Conservation (phyloP, 2,888 invertebrate species). For the Ashinkailepas kermadecensis region DNA sequence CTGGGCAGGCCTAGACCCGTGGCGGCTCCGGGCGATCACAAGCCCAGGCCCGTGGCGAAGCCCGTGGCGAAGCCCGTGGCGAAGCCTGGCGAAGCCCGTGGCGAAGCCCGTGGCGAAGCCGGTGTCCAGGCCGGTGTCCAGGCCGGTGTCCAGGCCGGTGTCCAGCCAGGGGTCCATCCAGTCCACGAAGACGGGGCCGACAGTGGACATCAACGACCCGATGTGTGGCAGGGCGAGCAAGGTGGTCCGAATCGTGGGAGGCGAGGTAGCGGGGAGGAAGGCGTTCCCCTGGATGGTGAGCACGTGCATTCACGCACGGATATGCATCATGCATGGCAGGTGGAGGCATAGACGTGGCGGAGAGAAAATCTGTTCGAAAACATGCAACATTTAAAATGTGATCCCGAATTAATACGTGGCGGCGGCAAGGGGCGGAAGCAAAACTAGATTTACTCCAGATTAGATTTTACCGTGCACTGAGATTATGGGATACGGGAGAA, state of each 20-base stretch:
- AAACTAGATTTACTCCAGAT: too few species aligned
- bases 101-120: not conserved
- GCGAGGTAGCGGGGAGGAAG: not conserved
- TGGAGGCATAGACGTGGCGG: not conserved
- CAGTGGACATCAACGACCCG: not conserved
- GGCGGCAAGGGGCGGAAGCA: too few species aligned
- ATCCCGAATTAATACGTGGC: too few species aligned
- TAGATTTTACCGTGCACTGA: too few species aligned
- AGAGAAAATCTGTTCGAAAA: too few species aligned
- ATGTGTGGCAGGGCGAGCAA: not conserved
- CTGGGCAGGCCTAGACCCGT: not conserved
- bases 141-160: not conserved
- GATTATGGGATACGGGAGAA: too few species aligned
- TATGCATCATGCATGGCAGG: not conserved
- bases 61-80: not conserved
- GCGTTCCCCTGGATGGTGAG: not conserved
- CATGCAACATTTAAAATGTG: too few species aligned
- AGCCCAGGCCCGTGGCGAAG: not conserved
- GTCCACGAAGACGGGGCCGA: not conserved
- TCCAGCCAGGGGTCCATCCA: not conserved
- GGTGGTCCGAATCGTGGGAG: not conserved
- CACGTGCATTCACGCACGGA: too few species aligned
- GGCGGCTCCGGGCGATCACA: not conserved
- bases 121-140: not conserved
- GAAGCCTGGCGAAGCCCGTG: not conserved